Base-by-base conservation (phyloP, 2,797 vertebrate species). In the Lacerta viridis region DNA sequence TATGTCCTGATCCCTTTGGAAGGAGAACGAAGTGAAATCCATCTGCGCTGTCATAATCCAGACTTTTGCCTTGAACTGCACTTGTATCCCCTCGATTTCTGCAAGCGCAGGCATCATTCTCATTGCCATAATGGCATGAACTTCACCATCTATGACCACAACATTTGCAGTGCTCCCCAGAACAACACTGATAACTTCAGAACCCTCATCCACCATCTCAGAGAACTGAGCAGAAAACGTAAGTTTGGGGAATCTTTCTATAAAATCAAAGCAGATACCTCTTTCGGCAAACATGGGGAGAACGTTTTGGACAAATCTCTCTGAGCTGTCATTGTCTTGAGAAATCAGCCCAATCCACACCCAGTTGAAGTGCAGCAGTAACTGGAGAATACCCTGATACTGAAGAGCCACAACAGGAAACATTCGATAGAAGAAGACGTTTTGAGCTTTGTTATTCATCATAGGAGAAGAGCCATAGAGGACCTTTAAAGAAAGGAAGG, bases 1-100 rank as follows among this genome's bases (percentile, higher is more conserved):
- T 9, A 36, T 64, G 79, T 64, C 11, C 20, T 3, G 23, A 7
- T 64, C 4, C 61, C 59, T 80, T 61, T 80, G 79, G 25, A 36
- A 36, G 2, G 55, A 20, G 36, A 39, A 8, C 2, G 79, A 61
- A 4, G 59, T 25, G 55, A 80, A 36, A 64, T 64, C 79, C 55
- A 80, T 80, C 33, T 80, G 55, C 20, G 79, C 79, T 20, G 79
- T 80, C 55, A 61, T 61, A 61, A 80, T 80, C 79, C 79, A 80
- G 20, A 80, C 33, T 80, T 80, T 80, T 23, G 18, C 55, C 11
- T 64, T 61, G 41, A 6, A 18, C 3, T 79, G 50, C 27, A 64
- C 3, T 39, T 33, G 18, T 9, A 36, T 39, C 2, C 18, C 33
- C 3, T 80, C 79, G 18, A 61, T 33, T 25, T 80, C 18, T 36